Evolutionary conservation across 2,797 vertebrate species (phyloP), one percentile per base, ranked within the genome.

Genomic region (Nothura maculosa): DNA sequence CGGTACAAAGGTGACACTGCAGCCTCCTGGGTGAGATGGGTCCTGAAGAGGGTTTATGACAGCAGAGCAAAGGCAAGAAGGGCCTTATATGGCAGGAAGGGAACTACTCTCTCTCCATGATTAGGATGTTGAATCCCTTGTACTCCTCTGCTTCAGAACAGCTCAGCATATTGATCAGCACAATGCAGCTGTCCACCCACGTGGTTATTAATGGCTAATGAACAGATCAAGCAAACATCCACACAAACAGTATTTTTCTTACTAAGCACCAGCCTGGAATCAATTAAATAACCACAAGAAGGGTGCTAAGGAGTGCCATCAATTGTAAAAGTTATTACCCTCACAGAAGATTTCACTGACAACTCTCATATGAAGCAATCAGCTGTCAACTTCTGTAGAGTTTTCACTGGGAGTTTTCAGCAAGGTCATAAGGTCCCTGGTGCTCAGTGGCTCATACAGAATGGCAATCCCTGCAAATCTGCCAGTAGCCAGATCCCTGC

Each of bases 241-340:
- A 24, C 42, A 78, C 50, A 75, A 93, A 58, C 69, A 84, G 47
- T 50, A 89, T 88, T 95, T 94, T 86, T 88, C 87, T 78, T 81
- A 78, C 34, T 12, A 78, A 93, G 74, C 25, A 24, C 17, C 67
- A 90, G 70, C 34, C 64, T 79, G 57, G 58, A 93, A 92, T 90
- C 79, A 93, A 93, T 93, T 84, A 93, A 87, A 58, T 54, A 96
- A 68, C 43, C 43, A 12, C 42, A 42, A 81, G 60, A 68, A 91
- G 34, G 38, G 20, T 55, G 86, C 45, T 58, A 62, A 70, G 67
- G 92, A 69, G 55, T 32, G 18, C 32, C 62, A 89, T 89, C 60
- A 90, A 67, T 68, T 90, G 77, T 32, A 82, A 17, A 87, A 87
- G 24, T 83, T 85, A 85, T 87, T 73, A 54, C 34, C 13, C 38